A percentile compares a stretch with the other conserved stretches of the same genome.
Conservation (phyloP, 2,797 vertebrate species). For the Gymnopithys bicolor region DNA sequence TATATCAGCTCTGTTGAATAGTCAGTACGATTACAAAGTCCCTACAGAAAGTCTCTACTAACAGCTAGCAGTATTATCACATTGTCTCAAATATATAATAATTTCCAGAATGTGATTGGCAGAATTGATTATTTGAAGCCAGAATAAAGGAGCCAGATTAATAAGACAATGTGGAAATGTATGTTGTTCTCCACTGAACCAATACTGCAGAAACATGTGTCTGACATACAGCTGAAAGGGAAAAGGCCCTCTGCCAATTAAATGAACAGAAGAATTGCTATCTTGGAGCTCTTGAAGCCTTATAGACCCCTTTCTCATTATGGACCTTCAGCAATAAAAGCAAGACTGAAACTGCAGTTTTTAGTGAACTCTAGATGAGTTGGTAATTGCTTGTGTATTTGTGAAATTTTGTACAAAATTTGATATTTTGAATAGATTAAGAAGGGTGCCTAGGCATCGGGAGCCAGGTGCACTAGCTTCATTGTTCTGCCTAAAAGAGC, state of each 20-base stretch:
- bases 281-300: not conserved
- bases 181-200: not conserved
- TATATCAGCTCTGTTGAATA: not conserved
- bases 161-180: not conserved
- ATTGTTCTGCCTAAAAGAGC: not conserved
- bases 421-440: not conserved
- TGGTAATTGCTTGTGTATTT: not conserved
- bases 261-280: not conserved
- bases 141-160: not conserved
- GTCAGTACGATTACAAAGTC: not conserved
- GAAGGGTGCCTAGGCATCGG: not conserved
- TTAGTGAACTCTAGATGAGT: not conserved
- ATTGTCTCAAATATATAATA: not conserved
- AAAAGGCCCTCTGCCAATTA: fast-evolving
- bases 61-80: not conserved
- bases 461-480: not conserved
- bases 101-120: not conserved
- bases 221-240: not conserved
- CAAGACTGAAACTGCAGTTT: not conserved
- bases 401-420: not conserved
- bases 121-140: not conserved
- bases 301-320: not conserved
- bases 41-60: not conserved
- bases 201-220: not conserved
- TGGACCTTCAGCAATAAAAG: not conserved